These are phyloP conservation scores for Phrixothrix hirtus DNA, from an alignment of 2,888 invertebrate genomes.

Conservation along the genomic window DNA sequence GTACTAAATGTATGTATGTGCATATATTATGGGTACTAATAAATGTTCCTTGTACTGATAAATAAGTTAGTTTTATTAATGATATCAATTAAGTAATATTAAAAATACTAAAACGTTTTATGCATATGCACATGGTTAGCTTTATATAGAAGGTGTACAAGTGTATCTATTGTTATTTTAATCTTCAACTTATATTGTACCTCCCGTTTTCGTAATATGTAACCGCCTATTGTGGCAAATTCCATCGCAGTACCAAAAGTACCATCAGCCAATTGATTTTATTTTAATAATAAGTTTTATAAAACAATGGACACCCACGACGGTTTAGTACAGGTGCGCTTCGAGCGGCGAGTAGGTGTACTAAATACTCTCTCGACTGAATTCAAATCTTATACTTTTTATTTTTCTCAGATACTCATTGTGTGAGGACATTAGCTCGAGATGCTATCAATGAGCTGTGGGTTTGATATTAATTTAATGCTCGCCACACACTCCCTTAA, in stretches of 20 bases:
- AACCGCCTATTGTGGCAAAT: slow-evolving; percentile 19
- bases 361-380: slow-evolving; percentile 55
- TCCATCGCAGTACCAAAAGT: slow-evolving; percentile 14
- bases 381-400: slow-evolving; percentile 54
- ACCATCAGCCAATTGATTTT: slow-evolving; percentile 40
- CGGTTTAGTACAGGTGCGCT: slow-evolving; percentile 48
- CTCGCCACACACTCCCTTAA: slow-evolving; percentile 47
- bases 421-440: slow-evolving; percentile 56
- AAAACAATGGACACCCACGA: slow-evolving; percentile 49
- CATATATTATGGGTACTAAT: no score
- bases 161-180: no score
- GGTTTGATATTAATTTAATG: slow-evolving; percentile 55
- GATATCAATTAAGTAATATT: no score
- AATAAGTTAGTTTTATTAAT: no score
- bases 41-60: no score
- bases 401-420: slow-evolving; percentile 54
- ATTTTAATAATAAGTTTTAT: slow-evolving; percentile 43
- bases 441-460: slow-evolving; percentile 51
- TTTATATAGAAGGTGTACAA: no score
- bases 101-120: no score
- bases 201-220: not conserved
- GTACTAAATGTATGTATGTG: no score
- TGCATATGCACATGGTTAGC: no score
- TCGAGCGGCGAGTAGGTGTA: slow-evolving; percentile 52
- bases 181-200: not conserved